phyloP scores from a whole-genome alignment of 1,140 invertebrate genomes.

The Drosophila kepulauana region DNA sequence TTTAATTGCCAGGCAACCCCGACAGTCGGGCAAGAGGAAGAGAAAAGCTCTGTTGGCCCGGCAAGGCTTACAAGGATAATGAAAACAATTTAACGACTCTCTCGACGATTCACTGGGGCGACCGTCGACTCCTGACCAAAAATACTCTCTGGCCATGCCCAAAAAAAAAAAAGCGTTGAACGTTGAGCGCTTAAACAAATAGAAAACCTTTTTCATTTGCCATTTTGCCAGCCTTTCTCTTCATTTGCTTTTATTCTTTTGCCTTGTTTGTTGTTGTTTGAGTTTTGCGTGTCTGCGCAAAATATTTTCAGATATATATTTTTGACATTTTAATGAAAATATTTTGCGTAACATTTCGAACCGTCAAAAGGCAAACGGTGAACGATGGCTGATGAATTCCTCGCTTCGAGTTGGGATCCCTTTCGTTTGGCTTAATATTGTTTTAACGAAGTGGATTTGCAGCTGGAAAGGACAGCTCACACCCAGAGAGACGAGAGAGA shows the following conservation, averaged over 20 bases:
- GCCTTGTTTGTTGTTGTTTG: conserved; percentile 14
- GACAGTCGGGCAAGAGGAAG: background rate
- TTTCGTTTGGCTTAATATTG: conserved; percentile 70
- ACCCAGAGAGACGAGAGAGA: background rate
- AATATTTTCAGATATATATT: conserved; percentile 81
- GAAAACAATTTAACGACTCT: conserved; percentile 83
- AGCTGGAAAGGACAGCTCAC: conserved; percentile 4
- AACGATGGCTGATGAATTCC: conserved; percentile 60
- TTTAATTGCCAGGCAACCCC: conserved; percentile 69
- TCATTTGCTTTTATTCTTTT: conserved; percentile 35
- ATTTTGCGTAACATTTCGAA: conserved; percentile 69
- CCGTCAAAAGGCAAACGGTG: conserved; percentile 24
- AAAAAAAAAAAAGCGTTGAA: background rate
- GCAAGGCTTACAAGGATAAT: conserved; percentile 79
- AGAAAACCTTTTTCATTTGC: conserved; percentile 72
- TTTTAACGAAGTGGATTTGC: conserved; percentile 78
- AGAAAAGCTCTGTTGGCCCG: conserved; percentile 42
- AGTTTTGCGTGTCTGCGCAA: conserved; percentile 74
- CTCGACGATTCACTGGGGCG: conserved; percentile 66
- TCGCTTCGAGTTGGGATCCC: conserved; percentile 41
- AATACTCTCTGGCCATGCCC: conserved; percentile 20
- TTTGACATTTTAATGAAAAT: conserved; percentile 80
- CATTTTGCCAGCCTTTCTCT: conserved; percentile 36
- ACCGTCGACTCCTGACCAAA: conserved; percentile 24
- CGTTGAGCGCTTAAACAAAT: conserved; percentile 71